phyloP scores from a whole-genome alignment of 2,113 vertebrate species.

The Bagarius yarrelli region DNA sequence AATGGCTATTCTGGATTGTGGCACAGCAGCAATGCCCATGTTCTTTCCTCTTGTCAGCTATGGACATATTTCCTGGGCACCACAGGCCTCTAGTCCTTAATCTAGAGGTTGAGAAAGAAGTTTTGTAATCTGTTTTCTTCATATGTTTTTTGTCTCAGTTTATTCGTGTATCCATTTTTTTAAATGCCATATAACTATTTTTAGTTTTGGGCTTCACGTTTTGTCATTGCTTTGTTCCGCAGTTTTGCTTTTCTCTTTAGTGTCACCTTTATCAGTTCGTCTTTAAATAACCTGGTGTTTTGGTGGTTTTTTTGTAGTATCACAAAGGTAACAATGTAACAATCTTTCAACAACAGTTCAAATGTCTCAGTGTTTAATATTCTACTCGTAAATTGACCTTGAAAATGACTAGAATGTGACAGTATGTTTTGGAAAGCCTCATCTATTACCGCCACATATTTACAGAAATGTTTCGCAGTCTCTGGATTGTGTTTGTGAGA shows the following conservation, averaged over 20 bases:
- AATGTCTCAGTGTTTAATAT: not conserved
- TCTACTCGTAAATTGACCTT: not conserved
- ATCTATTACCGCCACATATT: not conserved
- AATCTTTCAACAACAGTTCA: not conserved
- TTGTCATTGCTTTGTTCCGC: not conserved
- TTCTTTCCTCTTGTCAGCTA: not conserved
- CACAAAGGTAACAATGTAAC: not conserved
- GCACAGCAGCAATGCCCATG: not conserved
- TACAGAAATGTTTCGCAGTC: not conserved
- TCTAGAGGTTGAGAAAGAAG: no score
- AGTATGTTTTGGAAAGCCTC: not conserved
- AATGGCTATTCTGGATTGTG: not conserved
- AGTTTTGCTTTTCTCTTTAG: not conserved
- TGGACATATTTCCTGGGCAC: not conserved
- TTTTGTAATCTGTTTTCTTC: not conserved
- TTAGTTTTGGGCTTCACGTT: not conserved
- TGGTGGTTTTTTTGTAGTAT: not conserved
- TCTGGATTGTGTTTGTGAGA: not conserved
- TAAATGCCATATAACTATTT: not conserved
- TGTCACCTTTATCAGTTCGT: not conserved
- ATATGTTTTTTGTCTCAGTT: not conserved
- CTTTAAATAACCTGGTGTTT: not conserved
- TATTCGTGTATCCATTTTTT: not conserved
- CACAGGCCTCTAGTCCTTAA: not conserved
- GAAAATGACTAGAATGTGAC: not conserved